Evolutionary conservation across 2,113 vertebrate species (phyloP), one percentile per base, ranked within the genome.

Genomic region (Microcebus murinus): DNA sequence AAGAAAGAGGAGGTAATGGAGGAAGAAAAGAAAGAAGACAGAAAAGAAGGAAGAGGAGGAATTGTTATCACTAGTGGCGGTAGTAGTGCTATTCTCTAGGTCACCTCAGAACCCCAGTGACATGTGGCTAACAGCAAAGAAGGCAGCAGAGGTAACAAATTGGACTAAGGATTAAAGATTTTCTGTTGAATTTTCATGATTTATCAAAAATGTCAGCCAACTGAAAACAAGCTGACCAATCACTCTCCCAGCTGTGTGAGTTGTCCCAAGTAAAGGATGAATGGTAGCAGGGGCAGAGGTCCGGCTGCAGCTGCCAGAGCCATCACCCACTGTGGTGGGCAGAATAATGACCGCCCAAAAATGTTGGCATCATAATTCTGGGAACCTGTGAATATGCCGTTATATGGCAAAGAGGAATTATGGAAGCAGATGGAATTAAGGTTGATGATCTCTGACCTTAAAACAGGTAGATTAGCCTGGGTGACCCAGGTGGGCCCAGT

Each of bases 301-400:
- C 59, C 36, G 0, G 8, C 14, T 80, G 13, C 3, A 36, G 8
- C 8, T n/a, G 4, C 29, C 13, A 48, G 25, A 39, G 18, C 31
- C 6, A 3, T 50, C 23, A 13, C 21, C 29, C 3, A 4, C 18
- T 39, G 4, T 1, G 13, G 27, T 8, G 23, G 12, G 23, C 17
- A 79, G n/a, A 74, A 81, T 3, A 42, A 70, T 14, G 25, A 9
- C 39, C 67, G 39, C 36, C 23, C 34, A 10, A 12, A 14, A 23
- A 36, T 21, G 25, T 11, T 65, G 15, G 1, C 25, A 45, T 42
- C 67, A 12, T 61, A 27, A 29, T 71, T 63, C 50, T 48, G 61
- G 7, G 12, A 52, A 68, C 13, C 14, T 65, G 11, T 21, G 23
- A 55, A 9, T 39, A 7, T 17, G 17, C 20, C 34, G 1, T 9